Base-by-base conservation (phyloP, 2,888 invertebrate genomes). In the Eristalinus aeneus region DNA sequence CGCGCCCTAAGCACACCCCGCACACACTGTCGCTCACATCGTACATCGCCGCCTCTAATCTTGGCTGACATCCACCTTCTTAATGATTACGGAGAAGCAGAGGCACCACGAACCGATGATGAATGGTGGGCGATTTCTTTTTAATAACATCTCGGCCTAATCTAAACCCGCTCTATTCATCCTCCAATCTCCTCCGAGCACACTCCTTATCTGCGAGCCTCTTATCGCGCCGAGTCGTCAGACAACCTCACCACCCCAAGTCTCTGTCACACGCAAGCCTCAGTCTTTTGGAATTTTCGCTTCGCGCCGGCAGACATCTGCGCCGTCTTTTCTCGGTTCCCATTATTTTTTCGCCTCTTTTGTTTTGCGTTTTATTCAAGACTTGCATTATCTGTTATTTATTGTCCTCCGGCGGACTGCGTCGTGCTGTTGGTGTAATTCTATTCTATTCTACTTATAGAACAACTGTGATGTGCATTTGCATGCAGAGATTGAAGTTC, bases 401-500 rank as follows among this genome's bases (percentile, higher is more conserved):
- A 69, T 74, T 75, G 65, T 86, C 77, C 68, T 74, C 87, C 72
- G 76, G 85, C 80, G 85, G 68, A n/a, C 11, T 64, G 68, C 60
- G 63, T 67, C 67, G 23, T 67, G 53, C 54, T 79, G 67, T 68
- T 75, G 53, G 64, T 68, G 46, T 74, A 46, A 46, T 58, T 31
- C 12, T 77, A 31, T 73, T 80, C 80, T 77, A 80, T 85, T 85
- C 80, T 85, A 80, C 85, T 85, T 89, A 58, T 88, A 89, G 89
- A 89, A 89, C 84, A 89, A 90, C 85, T 90, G 90, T 69, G 94
- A 94, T 89, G 94, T 96, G 90, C 97, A 97, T 92, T 94, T 97
- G 89, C 97, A 96, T 90, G 96, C 95, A 67, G 98, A 98, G 93
- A 96, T 98, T 90, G 97, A 97, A 91, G 96, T 96, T 91, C 93